Conservation (phyloP, 1,140 invertebrate genomes). For the Bombus picipes region DNA sequence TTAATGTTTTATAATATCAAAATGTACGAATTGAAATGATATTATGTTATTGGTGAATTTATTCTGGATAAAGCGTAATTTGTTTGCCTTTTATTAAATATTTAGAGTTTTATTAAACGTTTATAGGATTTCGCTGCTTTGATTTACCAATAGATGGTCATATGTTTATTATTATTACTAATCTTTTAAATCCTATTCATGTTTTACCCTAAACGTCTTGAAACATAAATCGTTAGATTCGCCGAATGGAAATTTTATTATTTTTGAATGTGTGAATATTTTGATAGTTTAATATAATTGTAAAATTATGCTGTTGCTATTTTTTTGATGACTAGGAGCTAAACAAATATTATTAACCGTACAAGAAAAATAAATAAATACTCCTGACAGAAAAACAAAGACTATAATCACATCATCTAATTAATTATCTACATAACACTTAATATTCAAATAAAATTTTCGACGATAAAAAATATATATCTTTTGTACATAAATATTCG, state of each 20-base stretch:
- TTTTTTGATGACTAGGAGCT: slow-evolving; percentile 1
- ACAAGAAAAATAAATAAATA: not conserved
- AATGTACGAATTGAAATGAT: not conserved
- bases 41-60: not conserved
- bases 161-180: not conserved
- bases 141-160: no score
- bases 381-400: not conserved
- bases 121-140: no score
- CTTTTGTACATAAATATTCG: not conserved
- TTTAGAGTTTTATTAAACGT: no score
- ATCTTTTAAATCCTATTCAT: not conserved
- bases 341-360: not conserved
- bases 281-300: not conserved
- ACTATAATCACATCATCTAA: not conserved
- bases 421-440: not conserved
- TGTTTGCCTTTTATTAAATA: not conserved
- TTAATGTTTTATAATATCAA: not conserved
- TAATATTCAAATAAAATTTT: not conserved
- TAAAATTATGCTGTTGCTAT: not conserved
- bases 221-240: not conserved
- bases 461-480: not conserved
- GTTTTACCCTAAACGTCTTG: not conserved
- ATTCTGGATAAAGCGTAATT: not conserved
- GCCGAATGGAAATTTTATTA: not conserved
- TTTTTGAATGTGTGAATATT: no score